Conservation (phyloP, 1,140 invertebrate genomes). For the Steinernema feltiae region DNA sequence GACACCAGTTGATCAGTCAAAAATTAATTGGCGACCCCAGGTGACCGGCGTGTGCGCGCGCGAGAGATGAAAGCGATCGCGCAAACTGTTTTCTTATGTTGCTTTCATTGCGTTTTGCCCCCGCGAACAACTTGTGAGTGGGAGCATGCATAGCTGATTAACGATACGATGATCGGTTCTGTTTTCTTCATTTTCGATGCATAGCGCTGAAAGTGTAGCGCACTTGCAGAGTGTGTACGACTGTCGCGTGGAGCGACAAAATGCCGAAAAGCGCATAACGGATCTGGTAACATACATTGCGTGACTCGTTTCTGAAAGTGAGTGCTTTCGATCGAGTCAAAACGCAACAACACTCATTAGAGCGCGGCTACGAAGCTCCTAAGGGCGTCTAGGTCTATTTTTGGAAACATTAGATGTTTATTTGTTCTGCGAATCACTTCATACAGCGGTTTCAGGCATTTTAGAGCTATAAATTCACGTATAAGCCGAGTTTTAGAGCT, state of each 20-base stretch:
- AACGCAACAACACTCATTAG: neutral
- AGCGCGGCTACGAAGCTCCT: no score
- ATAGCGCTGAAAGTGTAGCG: neutral
- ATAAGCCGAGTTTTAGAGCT: no score
- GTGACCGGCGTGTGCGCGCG: neutral
- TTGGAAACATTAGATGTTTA: no score
- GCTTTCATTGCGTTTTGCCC: neutral
- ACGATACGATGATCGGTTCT: neutral
- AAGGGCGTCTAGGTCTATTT: no score
- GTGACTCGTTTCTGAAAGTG: constrained; percentile 1
- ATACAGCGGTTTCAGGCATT: no score
- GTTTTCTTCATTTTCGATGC: constrained; percentile 2
- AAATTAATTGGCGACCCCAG: constrained; percentile 9
- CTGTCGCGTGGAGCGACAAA: neutral
- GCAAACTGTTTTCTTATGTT: neutral
- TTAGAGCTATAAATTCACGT: no score
- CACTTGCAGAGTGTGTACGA: no score
- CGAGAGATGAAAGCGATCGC: no score
- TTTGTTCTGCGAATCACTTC: no score
- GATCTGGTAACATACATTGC: constrained; percentile 6
- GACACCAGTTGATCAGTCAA: neutral
- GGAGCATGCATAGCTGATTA: neutral
- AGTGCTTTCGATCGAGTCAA: neutral
- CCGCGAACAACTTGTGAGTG: neutral
- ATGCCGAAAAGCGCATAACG: neutral